phyloP scores from a whole-genome alignment of 2,797 vertebrate genomes.

The Lates japonicus region DNA sequence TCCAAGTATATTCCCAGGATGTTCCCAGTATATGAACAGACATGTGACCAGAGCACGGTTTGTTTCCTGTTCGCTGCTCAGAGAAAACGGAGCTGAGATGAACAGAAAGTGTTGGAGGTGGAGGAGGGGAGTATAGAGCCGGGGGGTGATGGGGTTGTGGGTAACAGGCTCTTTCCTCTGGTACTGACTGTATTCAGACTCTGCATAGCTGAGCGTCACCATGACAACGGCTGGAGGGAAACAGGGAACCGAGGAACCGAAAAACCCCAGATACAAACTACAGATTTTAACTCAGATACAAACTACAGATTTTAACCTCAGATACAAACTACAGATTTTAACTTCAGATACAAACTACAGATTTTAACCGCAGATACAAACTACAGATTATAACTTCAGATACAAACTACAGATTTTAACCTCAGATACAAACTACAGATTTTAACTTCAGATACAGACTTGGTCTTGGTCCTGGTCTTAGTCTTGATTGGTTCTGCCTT shows the following conservation, averaged over 20 bases:
- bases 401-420: background rate
- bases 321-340: background rate
- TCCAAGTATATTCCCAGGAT: too few relatives aligned
- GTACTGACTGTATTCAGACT: slow-evolving; percentile 70
- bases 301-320: background rate
- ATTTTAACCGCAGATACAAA: too few relatives aligned
- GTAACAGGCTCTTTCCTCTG: slow-evolving; percentile 75
- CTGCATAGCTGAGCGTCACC: slow-evolving; percentile 77
- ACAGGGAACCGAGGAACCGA: slow-evolving; percentile 24
- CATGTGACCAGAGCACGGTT: slow-evolving; percentile 7
- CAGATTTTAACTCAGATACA: background rate
- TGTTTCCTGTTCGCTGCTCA: slow-evolving; percentile 35
- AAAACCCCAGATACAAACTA: background rate
- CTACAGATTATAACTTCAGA: too few relatives aligned
- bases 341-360: background rate
- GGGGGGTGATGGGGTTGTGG: slow-evolving; percentile 48
- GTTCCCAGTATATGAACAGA: background rate
- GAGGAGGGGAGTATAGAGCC: background rate
- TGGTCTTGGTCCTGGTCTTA: background rate
- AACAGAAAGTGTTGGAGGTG: slow-evolving; percentile 28
- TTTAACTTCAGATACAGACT: background rate
- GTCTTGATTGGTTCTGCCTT: background rate
- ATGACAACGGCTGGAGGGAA: slow-evolving; percentile 69
- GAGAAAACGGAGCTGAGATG: slow-evolving; percentile 48
- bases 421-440: background rate